Evolutionary conservation across 2,888 invertebrate species (phyloP).

Genomic region (Oxytorus armatus): DNA sequence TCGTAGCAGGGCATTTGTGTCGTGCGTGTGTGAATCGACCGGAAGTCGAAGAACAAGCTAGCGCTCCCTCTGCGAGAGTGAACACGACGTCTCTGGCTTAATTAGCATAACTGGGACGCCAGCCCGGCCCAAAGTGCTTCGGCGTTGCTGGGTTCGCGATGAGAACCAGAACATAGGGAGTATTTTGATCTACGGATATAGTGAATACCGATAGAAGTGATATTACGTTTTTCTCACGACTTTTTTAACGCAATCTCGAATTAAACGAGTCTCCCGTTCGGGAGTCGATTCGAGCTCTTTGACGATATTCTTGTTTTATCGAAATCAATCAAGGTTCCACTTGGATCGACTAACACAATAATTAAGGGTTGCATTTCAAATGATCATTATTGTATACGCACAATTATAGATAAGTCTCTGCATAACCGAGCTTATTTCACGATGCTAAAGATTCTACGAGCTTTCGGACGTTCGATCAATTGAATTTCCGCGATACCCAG

Average conservation of each 20-base stretch:
- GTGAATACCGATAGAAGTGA: background rate
- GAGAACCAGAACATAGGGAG: background rate
- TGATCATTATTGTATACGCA: too few relatives aligned
- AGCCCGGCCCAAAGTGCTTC: constrained; percentile 8
- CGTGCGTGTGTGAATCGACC: constrained; percentile 37
- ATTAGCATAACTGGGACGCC: constrained; percentile 62
- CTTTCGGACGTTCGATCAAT: constrained; percentile 44
- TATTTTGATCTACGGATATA: background rate
- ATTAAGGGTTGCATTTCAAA: too few relatives aligned
- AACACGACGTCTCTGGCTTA: constrained; percentile 37
- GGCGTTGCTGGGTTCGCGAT: constrained; percentile 39
- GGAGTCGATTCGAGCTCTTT: too few relatives aligned
- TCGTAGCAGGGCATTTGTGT: background rate
- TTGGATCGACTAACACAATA: too few relatives aligned
- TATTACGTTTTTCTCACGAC: background rate
- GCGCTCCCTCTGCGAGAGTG: constrained; percentile 20
- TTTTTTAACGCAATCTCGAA: background rate
- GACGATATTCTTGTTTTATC: too few relatives aligned
- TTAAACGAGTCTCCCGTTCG: too few relatives aligned
- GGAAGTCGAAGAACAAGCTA: constrained; percentile 40
- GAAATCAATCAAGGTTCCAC: too few relatives aligned
- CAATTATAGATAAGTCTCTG: too few relatives aligned
- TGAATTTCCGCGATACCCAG: constrained; percentile 50
- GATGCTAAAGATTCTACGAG: constrained; percentile 10
- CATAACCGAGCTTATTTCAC: too few relatives aligned